Evolutionary conservation across 2,113 vertebrate genomes (phyloP).

Genomic region (Nyctibius bracteatus): DNA sequence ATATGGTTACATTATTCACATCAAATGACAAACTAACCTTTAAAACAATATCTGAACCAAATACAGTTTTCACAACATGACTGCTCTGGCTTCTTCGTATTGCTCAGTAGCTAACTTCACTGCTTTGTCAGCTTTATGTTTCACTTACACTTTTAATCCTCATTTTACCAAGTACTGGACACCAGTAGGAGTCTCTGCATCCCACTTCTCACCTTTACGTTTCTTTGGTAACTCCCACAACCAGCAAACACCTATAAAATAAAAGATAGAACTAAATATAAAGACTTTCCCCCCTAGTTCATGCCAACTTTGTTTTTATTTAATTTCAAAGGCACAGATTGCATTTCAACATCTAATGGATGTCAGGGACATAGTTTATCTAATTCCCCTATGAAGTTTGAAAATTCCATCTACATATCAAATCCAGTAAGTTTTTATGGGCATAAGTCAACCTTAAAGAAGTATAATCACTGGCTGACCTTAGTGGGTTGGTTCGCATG

Average conservation of each 20-base stretch:
- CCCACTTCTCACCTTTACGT: slow-evolving; percentile 66
- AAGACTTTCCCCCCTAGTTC: background rate
- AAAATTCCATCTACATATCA: background rate
- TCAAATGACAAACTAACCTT: slow-evolving; percentile 49
- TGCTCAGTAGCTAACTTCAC: slow-evolving; percentile 75
- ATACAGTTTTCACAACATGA: slow-evolving; percentile 63
- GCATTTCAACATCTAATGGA: background rate
- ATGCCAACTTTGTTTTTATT: background rate
- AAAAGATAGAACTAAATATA: background rate
- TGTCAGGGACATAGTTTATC: background rate
- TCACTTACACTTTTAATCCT: slow-evolving; percentile 72
- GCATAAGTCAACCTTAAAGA: background rate
- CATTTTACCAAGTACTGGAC: slow-evolving; percentile 69
- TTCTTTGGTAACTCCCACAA: slow-evolving; percentile 75
- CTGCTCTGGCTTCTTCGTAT: slow-evolving; percentile 64
- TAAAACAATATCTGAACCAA: slow-evolving; percentile 72
- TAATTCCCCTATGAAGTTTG: background rate
- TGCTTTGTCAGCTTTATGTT: slow-evolving; percentile 71
- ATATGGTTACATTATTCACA: background rate
- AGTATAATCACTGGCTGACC: background rate
- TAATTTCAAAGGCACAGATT: background rate
- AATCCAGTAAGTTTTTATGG: background rate
- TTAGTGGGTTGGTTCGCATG: background rate
- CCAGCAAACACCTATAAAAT: slow-evolving; percentile 57
- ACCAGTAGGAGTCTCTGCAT: slow-evolving; percentile 65